phyloP scores from a whole-genome alignment of 2,888 invertebrate species.

The Sepioteuthis lessoniana region DNA sequence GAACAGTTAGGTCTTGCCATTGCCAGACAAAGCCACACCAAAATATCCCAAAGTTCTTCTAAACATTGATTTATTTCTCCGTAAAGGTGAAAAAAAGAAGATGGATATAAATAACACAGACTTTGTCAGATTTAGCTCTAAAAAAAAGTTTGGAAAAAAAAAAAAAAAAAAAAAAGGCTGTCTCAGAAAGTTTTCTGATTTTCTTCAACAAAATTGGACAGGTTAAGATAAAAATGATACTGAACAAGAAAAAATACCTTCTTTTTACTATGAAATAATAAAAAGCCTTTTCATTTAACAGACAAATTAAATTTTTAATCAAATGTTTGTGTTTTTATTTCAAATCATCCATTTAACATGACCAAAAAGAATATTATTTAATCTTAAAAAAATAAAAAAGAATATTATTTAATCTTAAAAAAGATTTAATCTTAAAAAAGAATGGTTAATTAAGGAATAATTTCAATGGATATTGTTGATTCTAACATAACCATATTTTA shows the following conservation, averaged over 20 bases:
- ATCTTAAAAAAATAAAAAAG: no score
- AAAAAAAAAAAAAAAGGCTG: neutral
- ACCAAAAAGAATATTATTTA: neutral
- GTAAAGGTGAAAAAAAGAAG: neutral
- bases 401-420: no score
- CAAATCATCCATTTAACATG: neutral
- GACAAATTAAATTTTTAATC: neutral
- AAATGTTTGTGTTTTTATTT: neutral
- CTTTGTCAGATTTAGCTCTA: neutral
- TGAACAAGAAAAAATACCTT: neutral
- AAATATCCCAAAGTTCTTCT: constrained; percentile 14
- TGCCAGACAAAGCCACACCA: constrained; percentile 18
- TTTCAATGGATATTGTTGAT: no score
- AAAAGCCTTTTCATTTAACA: neutral
- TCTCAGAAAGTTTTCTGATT: neutral
- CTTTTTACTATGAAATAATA: neutral
- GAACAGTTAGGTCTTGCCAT: neutral
- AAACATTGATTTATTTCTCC: neutral
- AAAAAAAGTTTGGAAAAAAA: neutral
- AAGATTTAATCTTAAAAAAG: no score
- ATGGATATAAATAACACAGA: neutral
- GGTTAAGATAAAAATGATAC: neutral
- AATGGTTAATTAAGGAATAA: no score
- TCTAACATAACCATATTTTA: no score
- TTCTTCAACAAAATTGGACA: neutral